These are phyloP conservation scores for Thymallus thymallus DNA, from an alignment of 2,113 vertebrate genomes.

Conservation along the genomic window DNA sequence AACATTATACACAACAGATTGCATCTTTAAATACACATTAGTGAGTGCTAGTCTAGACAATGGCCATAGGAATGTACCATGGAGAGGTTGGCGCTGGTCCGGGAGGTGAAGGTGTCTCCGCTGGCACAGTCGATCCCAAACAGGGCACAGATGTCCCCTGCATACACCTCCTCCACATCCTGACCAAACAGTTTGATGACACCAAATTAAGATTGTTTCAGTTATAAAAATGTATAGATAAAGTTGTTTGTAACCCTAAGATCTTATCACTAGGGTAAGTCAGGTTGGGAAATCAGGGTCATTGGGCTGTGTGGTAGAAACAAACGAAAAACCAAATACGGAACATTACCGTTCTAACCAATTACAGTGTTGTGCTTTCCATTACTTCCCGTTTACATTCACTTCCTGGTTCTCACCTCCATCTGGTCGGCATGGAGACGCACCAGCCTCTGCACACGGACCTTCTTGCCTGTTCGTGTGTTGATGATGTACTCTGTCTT, in stretches of 20 bases:
- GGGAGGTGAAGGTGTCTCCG: conserved; percentile 92
- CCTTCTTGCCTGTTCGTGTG: conserved; percentile 84
- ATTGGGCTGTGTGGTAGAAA: neutral
- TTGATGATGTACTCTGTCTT: conserved; percentile 90
- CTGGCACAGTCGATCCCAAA: conserved; percentile 97
- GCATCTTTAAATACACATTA: no score
- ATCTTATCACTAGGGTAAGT: no score
- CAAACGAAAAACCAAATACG: no score
- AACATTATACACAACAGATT: no score
- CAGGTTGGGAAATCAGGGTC: no score
- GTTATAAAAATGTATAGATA: neutral
- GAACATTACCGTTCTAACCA: no score
- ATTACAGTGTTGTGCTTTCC: no score
- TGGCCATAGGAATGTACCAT: conserved; percentile 77
- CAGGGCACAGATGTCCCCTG: conserved; percentile 93
- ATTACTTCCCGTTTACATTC: neutral
- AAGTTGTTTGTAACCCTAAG: neutral
- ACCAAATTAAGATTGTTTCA: neutral
- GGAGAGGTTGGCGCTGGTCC: conserved; percentile 77
- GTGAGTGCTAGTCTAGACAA: no score
- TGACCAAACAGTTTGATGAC: conserved; percentile 65
- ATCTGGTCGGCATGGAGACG: conserved; percentile 89
- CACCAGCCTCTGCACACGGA: conserved; percentile 88
- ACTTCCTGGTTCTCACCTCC: conserved; percentile 76
- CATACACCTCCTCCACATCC: conserved; percentile 90